Base-by-base conservation (phyloP, 2,888 invertebrate species). In the Neoscelio sp. region DNA sequence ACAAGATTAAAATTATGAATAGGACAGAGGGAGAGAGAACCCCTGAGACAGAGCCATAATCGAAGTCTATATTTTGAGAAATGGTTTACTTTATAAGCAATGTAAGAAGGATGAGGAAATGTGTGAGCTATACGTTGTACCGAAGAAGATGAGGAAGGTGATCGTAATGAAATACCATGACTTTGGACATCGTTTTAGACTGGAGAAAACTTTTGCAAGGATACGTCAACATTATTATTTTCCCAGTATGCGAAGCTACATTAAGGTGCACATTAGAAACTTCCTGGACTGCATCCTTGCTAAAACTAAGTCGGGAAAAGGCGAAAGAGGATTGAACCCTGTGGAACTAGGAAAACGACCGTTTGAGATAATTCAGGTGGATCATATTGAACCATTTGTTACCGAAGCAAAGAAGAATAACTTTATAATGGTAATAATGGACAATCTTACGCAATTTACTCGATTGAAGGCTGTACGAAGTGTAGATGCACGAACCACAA, bases 1-100 rank as follows among this genome's bases (percentile, higher is more conserved):
- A 42, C 17, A 18, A 13, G 2, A 54, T 17, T 1, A 40, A 35
- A 7, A 54, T 91, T 88, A 92, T 91, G 7, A n/a, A 13, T n/a
- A n/a, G n/a, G n/a, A n/a, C n/a, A n/a, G 26, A 13, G n/a, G n/a
- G n/a, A 12, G 20, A 13, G 5, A 20, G 10, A 2, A n/a, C n/a
- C n/a, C n/a, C n/a, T n/a, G n/a, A 2, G 52, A 52, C 0, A 28
- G 1, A 7, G n/a, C 3, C 2, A 5, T 3, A 4, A n/a, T 17
- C 2, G 0, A 10, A 13, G 28, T 28, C 6, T 52, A 52, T 1
- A 12, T 28, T 3, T 12, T 52, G 3, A n/a, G 52, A 28, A 13
- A 28, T 28, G 52, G 52, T 10, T n/a, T 52, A 2, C 28, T 52
- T 6, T 52, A 28, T 28, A 52, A 13, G 13, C 4, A 10, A 3